A percentile compares a stretch with the other conserved stretches of the same genome.
These are phyloP conservation scores for Dysidea cf. avara DNA, from an alignment of 37 sponge, comb jelly and placozoan genomes.

Conservation along the genomic window DNA sequence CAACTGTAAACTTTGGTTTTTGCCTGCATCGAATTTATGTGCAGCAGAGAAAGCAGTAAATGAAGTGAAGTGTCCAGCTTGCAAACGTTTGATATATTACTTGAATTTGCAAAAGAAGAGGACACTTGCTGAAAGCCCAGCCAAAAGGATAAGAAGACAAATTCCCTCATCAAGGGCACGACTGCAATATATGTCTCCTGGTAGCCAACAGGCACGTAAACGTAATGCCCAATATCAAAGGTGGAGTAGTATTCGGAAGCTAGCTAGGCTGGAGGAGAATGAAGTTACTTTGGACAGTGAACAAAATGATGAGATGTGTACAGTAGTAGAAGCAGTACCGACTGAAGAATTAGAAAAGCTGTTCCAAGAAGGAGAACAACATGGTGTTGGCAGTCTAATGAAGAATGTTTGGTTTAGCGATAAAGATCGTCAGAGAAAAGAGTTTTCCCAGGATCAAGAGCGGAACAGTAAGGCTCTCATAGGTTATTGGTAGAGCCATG, in stretches of 20 bases:
- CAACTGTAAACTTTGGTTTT: background rate
- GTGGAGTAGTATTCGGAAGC: too few relatives aligned
- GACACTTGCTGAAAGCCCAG: background rate
- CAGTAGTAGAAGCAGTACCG: background rate
- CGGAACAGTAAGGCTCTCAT: background rate
- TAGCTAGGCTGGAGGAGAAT: background rate
- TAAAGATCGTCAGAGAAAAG: background rate
- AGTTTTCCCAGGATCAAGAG: background rate
- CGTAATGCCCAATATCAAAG: background rate
- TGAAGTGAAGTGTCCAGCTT: background rate
- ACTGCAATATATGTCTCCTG: constrained; percentile 3
- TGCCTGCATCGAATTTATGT: too few relatives aligned
- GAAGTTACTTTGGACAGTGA: background rate
- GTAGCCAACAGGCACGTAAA: background rate
- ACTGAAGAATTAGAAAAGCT: constrained; percentile 2
- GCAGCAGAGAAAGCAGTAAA: too few relatives aligned
- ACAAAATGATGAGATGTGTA: background rate
- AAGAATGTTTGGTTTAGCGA: background rate
- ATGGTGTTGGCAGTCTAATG: background rate
- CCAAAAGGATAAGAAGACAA: background rate
- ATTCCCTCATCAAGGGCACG: background rate
- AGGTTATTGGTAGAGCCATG: too few relatives aligned
- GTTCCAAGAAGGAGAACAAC: too few relatives aligned
- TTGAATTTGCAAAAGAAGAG: too few relatives aligned
- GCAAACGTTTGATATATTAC: background rate